Evolutionary conservation across 1,140 invertebrate genomes (phyloP).

Genomic region (Apis dorsata): DNA sequence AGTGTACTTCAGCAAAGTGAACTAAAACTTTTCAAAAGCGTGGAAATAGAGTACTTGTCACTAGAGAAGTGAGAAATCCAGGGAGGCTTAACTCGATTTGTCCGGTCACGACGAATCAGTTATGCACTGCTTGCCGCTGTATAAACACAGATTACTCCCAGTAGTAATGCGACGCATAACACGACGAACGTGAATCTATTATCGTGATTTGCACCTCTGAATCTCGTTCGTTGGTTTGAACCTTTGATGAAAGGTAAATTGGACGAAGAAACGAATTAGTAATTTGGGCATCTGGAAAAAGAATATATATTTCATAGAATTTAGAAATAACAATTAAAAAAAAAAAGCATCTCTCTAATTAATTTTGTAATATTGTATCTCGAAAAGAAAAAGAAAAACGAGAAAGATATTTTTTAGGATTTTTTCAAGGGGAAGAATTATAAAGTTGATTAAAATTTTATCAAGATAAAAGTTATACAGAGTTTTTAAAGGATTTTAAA

Average conservation of each 20-base stretch:
- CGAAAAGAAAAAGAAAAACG: no score
- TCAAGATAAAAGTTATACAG: no score
- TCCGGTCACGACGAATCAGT: not conserved
- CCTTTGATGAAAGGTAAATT: not conserved
- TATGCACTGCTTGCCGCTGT: not conserved
- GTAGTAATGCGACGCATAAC: not conserved
- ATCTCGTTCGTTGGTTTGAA: not conserved
- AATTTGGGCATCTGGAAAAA: no score
- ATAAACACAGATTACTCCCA: conserved; percentile 22
- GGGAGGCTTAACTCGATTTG: not conserved
- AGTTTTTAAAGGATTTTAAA: no score
- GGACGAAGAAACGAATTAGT: not conserved
- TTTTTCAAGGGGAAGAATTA: no score
- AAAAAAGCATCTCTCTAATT: no score
- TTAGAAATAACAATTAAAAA: no score
- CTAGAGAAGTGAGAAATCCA: not conserved
- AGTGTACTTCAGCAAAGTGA: not conserved
- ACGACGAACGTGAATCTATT: not conserved
- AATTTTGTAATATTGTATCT: no score
- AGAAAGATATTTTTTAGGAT: no score
- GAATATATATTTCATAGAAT: no score
- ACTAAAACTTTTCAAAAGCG: not conserved
- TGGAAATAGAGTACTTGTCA: not conserved
- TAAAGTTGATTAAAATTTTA: no score
- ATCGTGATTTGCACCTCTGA: not conserved